Conservation (phyloP, 1,140 invertebrate genomes). For the Stegodyphus dumicola region DNA sequence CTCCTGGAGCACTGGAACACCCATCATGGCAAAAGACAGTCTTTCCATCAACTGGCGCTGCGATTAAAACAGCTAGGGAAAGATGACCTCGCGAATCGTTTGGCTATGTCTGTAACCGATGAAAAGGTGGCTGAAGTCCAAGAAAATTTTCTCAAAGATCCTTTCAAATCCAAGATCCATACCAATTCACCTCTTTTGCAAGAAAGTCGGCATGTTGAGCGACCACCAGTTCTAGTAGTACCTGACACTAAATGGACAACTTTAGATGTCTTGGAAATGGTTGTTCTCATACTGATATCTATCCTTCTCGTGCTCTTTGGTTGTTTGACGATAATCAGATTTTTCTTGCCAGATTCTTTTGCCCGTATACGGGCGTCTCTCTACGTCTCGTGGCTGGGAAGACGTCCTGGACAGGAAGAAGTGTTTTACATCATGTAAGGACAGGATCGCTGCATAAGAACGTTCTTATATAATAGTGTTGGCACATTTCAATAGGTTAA, state of each 20-base stretch:
- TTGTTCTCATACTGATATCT: background rate
- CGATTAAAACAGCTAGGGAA: constrained; percentile 47
- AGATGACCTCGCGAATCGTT: constrained; percentile 24
- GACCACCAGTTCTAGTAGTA: background rate
- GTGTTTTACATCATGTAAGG: constrained; percentile 46
- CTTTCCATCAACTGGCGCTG: constrained; percentile 37
- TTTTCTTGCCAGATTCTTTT: constrained; percentile 35
- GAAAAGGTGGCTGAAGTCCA: constrained; percentile 48
- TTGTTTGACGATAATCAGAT: background rate
- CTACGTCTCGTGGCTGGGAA: constrained; percentile 7
- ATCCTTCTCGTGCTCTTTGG: background rate
- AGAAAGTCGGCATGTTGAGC: background rate
- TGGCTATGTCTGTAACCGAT: constrained; percentile 31
- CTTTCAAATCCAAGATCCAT: constrained; percentile 35
- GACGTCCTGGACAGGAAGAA: constrained; percentile 1
- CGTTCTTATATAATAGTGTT: no score
- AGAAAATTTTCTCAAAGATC: constrained; percentile 45
- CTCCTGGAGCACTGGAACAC: constrained; percentile 59
- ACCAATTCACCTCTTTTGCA: constrained; percentile 23
- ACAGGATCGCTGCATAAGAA: background rate
- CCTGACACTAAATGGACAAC: background rate
- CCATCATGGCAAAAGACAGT: constrained; percentile 39
- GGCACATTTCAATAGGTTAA: no score
- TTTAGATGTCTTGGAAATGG: background rate
- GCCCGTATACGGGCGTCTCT: constrained; percentile 15